Evolutionary conservation across 2,113 vertebrate species (phyloP).

Genomic region (Orientallactaga bullata): DNA sequence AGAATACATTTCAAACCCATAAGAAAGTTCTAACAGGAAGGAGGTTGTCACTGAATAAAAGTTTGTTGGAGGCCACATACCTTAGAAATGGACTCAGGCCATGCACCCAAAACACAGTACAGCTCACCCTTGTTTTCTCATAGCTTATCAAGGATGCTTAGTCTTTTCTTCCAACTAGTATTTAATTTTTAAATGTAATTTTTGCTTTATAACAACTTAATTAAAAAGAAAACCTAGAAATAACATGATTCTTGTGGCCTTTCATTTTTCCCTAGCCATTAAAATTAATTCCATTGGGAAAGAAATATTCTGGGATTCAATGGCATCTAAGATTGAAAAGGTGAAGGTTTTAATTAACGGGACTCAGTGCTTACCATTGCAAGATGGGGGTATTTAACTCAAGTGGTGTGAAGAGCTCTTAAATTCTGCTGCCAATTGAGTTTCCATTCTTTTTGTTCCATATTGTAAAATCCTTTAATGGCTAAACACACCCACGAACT

Average conservation of each 20-base stretch:
- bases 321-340: slow-evolving; percentile 60
- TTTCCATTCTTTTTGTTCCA: slow-evolving; percentile 76
- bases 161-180: not conserved
- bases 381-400: slow-evolving; percentile 74
- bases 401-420: slow-evolving; percentile 79
- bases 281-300: slow-evolving; percentile 65
- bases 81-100: not conserved
- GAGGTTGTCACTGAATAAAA: slow-evolving; percentile 17
- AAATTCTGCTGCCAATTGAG: slow-evolving; percentile 79
- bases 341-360: slow-evolving; percentile 76
- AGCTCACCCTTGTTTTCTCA: not conserved
- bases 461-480: slow-evolving; percentile 75
- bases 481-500: slow-evolving; percentile 74
- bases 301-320: slow-evolving; percentile 54
- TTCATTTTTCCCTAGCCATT: not conserved
- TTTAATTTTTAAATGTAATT: slow-evolving; percentile 7
- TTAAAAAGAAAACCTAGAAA: not conserved
- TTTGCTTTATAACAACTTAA: not conserved
- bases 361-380: slow-evolving; percentile 54
- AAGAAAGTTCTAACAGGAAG: slow-evolving; percentile 56
- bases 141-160: not conserved
- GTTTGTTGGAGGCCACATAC: not conserved
- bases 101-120: not conserved
- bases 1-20: slow-evolving; percentile 58
- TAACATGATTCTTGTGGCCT: slow-evolving; percentile 12